Conservation (phyloP, 2,888 invertebrate genomes). For the Nebria salina region DNA sequence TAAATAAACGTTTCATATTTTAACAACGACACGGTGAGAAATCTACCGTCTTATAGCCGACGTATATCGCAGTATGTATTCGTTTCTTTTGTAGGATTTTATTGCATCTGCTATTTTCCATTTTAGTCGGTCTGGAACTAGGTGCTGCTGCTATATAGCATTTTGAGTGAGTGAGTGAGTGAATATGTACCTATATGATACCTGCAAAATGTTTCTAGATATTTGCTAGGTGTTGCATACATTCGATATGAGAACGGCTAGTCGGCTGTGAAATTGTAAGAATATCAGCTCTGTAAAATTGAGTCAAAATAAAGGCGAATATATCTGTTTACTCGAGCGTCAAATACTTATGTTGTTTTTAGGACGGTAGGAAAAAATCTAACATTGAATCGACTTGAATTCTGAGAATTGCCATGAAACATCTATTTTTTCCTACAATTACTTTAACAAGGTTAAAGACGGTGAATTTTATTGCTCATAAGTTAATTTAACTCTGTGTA, state of each 20-base stretch:
- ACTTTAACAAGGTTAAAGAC: not conserved
- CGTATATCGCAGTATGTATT: not conserved
- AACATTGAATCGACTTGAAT: not conserved
- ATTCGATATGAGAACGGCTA: constrained; percentile 34
- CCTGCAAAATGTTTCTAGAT: constrained; percentile 36
- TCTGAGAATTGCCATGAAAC: not conserved
- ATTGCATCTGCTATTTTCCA: not conserved
- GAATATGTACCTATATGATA: constrained; percentile 17
- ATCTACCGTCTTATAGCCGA: not conserved
- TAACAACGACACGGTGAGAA: not conserved
- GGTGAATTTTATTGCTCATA: not conserved
- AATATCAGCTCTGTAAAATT: constrained; percentile 39
- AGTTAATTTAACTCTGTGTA: not conserved
- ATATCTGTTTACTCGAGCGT: not conserved
- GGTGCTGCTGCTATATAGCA: not conserved
- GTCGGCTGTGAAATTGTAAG: constrained; percentile 41
- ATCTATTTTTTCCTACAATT: not conserved
- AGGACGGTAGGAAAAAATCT: not conserved
- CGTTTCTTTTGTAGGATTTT: not conserved
- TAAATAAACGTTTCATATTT: too few species aligned
- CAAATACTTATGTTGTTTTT: not conserved
- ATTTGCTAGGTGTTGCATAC: constrained; percentile 28
- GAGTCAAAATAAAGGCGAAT: constrained; percentile 22
- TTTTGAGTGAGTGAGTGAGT: not conserved
- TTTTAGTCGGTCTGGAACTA: not conserved